phyloP scores from a whole-genome alignment of 1,140 invertebrate genomes.

The Pseudachorutes palmiensis region DNA sequence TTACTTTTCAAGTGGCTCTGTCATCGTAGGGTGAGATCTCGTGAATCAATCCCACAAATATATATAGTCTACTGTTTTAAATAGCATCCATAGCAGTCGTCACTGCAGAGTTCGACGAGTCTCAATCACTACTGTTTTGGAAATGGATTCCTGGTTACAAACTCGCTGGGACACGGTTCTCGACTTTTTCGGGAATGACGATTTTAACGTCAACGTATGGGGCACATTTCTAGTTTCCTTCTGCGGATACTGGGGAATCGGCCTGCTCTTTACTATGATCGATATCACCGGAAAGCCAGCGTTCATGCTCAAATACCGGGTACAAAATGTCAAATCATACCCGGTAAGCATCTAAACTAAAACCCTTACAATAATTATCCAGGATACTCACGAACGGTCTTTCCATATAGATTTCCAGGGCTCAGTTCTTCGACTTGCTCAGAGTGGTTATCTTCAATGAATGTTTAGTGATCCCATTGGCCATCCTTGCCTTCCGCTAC shows the following conservation, averaged over 20 bases:
- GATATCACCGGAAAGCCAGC: constrained; percentile 44
- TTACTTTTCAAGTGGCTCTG: too few species aligned
- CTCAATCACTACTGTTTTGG: too few species aligned
- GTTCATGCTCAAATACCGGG: constrained; percentile 44
- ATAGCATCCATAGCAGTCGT: too few species aligned
- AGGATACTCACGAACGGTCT: too few species aligned
- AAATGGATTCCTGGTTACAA: constrained; percentile 3
- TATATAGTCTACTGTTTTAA: too few species aligned
- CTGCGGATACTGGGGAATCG: constrained; percentile 43
- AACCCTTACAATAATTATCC: too few species aligned
- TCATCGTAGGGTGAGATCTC: too few species aligned
- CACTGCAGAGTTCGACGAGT: too few species aligned
- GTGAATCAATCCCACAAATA: too few species aligned
- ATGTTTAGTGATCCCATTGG: constrained; percentile 9
- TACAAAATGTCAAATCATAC: constrained; percentile 40
- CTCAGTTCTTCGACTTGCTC: constrained; percentile 6
- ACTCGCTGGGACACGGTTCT: constrained; percentile 6
- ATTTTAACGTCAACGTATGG: constrained; percentile 22
- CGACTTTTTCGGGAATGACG: constrained; percentile 12
- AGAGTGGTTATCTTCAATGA: constrained; percentile 5
- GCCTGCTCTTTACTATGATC: constrained; percentile 41
- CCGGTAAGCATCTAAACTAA: too few species aligned
- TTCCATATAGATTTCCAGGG: constrained; percentile 16
- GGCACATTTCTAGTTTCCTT: constrained; percentile 39
- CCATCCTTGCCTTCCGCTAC: background rate